A percentile compares a stretch with the other conserved stretches of the same genome.
phyloP scores from a whole-genome alignment of 2,113 vertebrate genomes.

The Montifringilla adamsi region DNA sequence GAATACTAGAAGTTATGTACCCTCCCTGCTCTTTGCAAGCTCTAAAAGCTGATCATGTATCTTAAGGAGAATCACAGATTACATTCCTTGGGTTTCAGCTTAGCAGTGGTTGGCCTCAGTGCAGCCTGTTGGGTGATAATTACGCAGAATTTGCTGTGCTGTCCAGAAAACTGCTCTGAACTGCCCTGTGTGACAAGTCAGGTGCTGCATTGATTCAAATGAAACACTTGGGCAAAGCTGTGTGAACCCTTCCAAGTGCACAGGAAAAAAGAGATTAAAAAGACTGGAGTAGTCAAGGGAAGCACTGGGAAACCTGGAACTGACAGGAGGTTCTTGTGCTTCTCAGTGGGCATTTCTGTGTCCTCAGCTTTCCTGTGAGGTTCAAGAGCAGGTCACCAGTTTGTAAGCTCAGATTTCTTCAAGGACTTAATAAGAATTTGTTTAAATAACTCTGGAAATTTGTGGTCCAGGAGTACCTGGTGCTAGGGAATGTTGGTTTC shows the following conservation, averaged over 20 bases:
- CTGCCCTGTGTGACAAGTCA: not conserved
- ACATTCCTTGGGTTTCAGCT: not conserved
- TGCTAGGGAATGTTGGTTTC: not conserved
- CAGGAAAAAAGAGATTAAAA: not conserved
- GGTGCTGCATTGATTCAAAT: not conserved
- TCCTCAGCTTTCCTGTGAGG: not conserved
- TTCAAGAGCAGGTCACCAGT: not conserved
- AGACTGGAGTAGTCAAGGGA: not conserved
- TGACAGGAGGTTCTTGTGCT: not conserved
- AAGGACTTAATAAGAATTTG: not conserved
- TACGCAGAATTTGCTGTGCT: not conserved
- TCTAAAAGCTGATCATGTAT: rapidly evolving
- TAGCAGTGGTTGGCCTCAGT: not conserved
- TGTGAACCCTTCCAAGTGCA: not conserved
- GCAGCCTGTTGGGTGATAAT: not conserved
- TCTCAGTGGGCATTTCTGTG: not conserved
- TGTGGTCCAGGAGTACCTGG: not conserved
- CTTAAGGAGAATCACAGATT: not conserved
- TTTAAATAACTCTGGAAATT: not conserved
- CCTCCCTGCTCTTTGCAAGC: not conserved
- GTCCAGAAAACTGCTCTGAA: not conserved
- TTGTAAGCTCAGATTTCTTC: not conserved
- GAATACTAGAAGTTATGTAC: not conserved
- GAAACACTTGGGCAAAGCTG: not conserved
- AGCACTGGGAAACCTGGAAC: not conserved